Percentiles rank a stretch among this genome's conserved stretches.
These are phyloP conservation scores for Xenopus laevis DNA, from an alignment of 2,113 vertebrate genomes.

Conservation along the genomic window DNA sequence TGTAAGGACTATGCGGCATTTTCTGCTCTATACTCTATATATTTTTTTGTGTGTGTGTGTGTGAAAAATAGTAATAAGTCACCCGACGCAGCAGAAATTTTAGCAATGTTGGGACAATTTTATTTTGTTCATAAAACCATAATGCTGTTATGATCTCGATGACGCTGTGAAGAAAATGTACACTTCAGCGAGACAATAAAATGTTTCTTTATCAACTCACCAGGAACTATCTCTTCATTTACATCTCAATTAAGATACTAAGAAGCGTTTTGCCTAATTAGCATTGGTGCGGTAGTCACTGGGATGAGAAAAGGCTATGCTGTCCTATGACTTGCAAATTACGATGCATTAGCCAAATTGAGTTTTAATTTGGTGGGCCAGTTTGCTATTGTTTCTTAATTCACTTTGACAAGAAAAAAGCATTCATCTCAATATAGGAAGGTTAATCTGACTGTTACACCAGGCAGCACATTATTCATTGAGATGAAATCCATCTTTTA, in stretches of 20 bases:
- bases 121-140: not conserved
- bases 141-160: not conserved
- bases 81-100: not conserved
- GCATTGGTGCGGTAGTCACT: not conserved
- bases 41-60: no score
- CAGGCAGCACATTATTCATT: slow-evolving; percentile 41
- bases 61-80: not conserved
- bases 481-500: slow-evolving; percentile 19
- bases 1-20: not conserved
- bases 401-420: slow-evolving; percentile 45
- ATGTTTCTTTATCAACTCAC: slow-evolving; percentile 10
- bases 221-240: slow-evolving; percentile 4
- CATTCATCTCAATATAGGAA: slow-evolving; percentile 38
- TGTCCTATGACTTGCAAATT: slow-evolving; percentile 19
- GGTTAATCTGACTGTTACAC: slow-evolving; percentile 37
- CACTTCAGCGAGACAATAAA: not conserved
- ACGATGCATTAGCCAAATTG: slow-evolving; percentile 6
- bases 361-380: slow-evolving; percentile 30
- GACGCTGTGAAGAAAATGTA: not conserved
- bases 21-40: not conserved
- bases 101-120: no score
- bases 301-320: slow-evolving; percentile 16
- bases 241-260: slow-evolving; percentile 29
- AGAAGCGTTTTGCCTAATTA: slow-evolving; percentile 20
- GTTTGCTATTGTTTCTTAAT: slow-evolving; percentile 39